Evolutionary conservation across 1,140 invertebrate genomes (phyloP).

Genomic region (Brachionus asplanchnoidis): DNA sequence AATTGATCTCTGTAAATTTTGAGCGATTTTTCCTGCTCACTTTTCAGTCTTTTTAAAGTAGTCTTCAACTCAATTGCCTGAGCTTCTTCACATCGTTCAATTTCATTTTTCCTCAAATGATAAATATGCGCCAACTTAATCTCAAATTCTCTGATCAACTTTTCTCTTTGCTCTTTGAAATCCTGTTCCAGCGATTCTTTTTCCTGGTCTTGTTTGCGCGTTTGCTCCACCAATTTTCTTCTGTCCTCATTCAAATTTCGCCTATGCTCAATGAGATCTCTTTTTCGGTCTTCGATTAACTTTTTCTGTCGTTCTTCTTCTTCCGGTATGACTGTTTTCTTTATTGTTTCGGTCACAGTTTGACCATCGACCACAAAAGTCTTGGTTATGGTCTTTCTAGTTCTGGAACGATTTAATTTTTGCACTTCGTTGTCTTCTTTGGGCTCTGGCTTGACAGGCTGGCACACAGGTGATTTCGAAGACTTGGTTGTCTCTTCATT

Average conservation of each 20-base stretch:
- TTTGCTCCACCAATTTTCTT: slow-evolving; percentile 33
- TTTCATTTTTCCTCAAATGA: slow-evolving; percentile 37
- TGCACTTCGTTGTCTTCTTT: slow-evolving; percentile 11
- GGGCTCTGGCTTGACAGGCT: neutral
- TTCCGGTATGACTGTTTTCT: slow-evolving; percentile 36
- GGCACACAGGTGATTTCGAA: neutral
- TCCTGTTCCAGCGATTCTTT: slow-evolving; percentile 39
- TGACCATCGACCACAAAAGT: slow-evolving; percentile 40
- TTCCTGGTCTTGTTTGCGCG: slow-evolving; percentile 32
- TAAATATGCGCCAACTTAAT: slow-evolving; percentile 25
- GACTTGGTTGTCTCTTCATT: neutral
- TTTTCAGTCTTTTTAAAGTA: slow-evolving; percentile 35
- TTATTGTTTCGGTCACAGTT: slow-evolving; percentile 32
- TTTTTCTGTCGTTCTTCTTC: slow-evolving; percentile 39
- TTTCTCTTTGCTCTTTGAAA: slow-evolving; percentile 39
- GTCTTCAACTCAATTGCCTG: slow-evolving; percentile 19
- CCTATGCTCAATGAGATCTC: slow-evolving; percentile 34
- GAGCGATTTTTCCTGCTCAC: slow-evolving; percentile 19
- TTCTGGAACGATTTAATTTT: slow-evolving; percentile 21
- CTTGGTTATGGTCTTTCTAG: slow-evolving; percentile 39
- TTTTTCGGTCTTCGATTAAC: slow-evolving; percentile 38
- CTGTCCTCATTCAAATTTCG: slow-evolving; percentile 39
- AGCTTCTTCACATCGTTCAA: slow-evolving; percentile 37
- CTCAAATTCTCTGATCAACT: slow-evolving; percentile 40
- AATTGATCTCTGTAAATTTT: slow-evolving; percentile 26